Percentiles rank a stretch among this genome's conserved stretches.
Conservation (phyloP, 2,797 vertebrate genomes). For the Siniperca obscura region DNA sequence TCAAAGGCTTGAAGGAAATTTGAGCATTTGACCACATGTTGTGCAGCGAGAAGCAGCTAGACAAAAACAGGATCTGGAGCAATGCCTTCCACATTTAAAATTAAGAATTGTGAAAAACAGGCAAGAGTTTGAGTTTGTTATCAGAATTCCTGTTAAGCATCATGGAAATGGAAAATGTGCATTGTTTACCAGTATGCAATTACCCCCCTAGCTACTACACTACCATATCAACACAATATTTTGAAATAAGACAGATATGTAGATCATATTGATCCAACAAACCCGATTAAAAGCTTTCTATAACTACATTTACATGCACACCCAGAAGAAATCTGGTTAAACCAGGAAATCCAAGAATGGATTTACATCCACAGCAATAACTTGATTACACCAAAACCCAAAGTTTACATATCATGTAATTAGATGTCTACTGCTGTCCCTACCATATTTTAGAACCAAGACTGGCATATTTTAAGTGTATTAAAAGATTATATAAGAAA, state of each 20-base stretch:
- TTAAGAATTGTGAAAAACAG: neutral
- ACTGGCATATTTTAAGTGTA: too few species aligned
- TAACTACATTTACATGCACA: neutral
- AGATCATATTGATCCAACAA: neutral
- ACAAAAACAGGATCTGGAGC: neutral
- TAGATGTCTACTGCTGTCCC: too few species aligned
- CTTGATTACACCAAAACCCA: too few species aligned
- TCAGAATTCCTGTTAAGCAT: neutral
- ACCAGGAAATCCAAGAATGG: neutral
- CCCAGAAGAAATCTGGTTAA: neutral
- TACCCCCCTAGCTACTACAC: neutral
- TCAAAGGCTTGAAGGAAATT: neutral
- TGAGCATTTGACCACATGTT: neutral
- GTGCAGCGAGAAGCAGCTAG: neutral
- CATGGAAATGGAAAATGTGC: neutral
- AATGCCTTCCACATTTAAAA: neutral
- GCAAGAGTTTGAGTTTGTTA: neutral
- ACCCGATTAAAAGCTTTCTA: neutral
- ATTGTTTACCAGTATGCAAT: neutral
- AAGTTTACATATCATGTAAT: too few species aligned
- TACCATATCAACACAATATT: too few species aligned
- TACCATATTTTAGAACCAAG: too few species aligned
- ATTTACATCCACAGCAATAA: too few species aligned
- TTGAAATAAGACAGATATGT: neutral
- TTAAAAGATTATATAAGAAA: too few species aligned